These are phyloP conservation scores for Tetheella fluctuosa DNA, from an alignment of 2,888 invertebrate species.

Conservation along the genomic window DNA sequence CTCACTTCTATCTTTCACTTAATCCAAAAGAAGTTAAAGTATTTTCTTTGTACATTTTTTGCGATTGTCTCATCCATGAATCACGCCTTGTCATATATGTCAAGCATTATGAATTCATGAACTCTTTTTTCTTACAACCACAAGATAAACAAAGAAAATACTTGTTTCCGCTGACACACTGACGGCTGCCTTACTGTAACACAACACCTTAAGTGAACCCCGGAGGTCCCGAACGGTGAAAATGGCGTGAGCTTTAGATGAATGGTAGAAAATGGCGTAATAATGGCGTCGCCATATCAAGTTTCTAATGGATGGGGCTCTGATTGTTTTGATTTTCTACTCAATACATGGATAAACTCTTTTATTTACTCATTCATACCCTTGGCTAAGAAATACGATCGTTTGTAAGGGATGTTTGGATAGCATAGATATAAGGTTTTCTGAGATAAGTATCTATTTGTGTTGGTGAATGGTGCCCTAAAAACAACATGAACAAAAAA, in stretches of 20 bases:
- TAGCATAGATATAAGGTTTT: background rate
- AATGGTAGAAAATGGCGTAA: slow-evolving; percentile 35
- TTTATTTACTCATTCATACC: slow-evolving; percentile 7
- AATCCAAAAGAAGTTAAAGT: no score
- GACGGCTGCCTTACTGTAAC: slow-evolving; percentile 40
- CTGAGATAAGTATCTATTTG: background rate
- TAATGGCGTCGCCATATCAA: slow-evolving; percentile 46
- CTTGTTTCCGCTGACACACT: slow-evolving; percentile 24
- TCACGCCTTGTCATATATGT: no score
- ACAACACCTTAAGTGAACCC: slow-evolving; percentile 62
- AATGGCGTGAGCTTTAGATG: slow-evolving; percentile 34
- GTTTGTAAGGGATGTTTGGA: background rate
- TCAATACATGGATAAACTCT: slow-evolving; percentile 3
- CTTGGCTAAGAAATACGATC: background rate
- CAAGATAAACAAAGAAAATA: no score
- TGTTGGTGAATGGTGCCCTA: no score
- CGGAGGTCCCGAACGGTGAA: slow-evolving; percentile 31
- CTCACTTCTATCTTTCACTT: no score
- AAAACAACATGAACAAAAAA: no score
- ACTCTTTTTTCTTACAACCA: no score
- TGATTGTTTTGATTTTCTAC: slow-evolving; percentile 35
- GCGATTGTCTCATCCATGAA: no score
- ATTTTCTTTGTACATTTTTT: no score
- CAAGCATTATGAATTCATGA: no score
- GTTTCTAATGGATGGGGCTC: slow-evolving; percentile 58